phyloP scores from a whole-genome alignment of 2,888 invertebrate genomes.

The Girardia tigrina region DNA sequence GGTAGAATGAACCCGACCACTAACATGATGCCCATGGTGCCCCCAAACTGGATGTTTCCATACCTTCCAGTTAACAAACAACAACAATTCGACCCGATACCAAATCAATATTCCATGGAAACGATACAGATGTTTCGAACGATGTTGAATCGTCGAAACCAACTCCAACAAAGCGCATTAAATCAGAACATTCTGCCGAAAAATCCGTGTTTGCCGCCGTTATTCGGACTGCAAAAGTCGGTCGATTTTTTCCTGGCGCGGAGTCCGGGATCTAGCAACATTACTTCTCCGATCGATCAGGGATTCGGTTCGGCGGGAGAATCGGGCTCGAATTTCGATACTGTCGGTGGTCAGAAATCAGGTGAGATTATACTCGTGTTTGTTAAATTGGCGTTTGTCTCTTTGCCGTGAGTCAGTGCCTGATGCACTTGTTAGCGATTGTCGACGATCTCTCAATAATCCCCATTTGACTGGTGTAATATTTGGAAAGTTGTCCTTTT shows the following conservation, averaged over 20 bases:
- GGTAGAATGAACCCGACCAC: not conserved
- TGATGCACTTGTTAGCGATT: not conserved
- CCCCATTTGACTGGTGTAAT: not conserved
- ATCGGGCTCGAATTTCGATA: not conserved
- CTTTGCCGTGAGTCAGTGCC: not conserved
- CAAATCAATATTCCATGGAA: slow-evolving; percentile 8
- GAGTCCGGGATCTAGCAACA: not conserved
- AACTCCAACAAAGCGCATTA: not conserved
- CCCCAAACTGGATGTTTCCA: slow-evolving; percentile 18
- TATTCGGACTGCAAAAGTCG: not conserved
- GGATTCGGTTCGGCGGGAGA: not conserved
- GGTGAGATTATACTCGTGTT: not conserved
- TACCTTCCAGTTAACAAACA: not conserved
- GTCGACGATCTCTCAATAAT: not conserved
- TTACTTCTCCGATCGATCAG: not conserved
- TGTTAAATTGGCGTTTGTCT: too few relatives aligned
- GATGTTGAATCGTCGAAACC: slow-evolving; percentile 2
- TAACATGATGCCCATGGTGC: not conserved
- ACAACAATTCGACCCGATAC: not conserved
- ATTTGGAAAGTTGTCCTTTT: not conserved
- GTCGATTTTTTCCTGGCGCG: not conserved
- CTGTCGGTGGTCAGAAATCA: not conserved
- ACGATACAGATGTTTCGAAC: not conserved
- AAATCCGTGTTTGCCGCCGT: not conserved
- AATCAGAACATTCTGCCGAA: not conserved